Evolutionary conservation across 2,888 invertebrate species (phyloP), one percentile per base, ranked within the genome.

Genomic region (Leucoma salicis): DNA sequence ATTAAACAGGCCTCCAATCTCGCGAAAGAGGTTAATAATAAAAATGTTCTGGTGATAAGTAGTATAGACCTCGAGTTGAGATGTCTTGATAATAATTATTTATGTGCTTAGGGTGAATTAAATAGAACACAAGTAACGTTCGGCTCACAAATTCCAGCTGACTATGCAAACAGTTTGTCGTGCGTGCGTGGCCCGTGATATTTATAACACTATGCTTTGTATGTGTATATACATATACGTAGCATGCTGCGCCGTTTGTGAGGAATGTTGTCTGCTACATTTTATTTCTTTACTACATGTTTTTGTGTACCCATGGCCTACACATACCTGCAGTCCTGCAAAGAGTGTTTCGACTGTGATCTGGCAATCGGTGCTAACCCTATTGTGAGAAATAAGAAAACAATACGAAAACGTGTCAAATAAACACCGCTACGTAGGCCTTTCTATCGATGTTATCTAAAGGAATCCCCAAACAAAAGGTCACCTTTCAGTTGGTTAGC

Each of bases 221-320:
- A 27, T n/a, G 27, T 14, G 15, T 32, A 77, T 62, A 60, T 46
- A 48, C 53, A 53, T 27, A 27, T 4, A 13, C 8, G 13, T 55
- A 57, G 69, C 69, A 68, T 63, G 53, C 54, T 53, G 66, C 63
- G 53, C 59, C 64, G 62, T 67, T 69, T 66, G 71, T 62, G 74
- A 75, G 74, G 81, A 82, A 83, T 82, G 81, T 66, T 61, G 78
- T 72, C 74, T 64, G 53, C 59, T 58, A 56, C 62, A 69, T 79
- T 77, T 77, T 77, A 74, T 74, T 76, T 75, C 63, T 62, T 65
- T 67, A 57, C 63, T 61, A 29, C 13, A 13, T 2, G 29, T 69
- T 65, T 63, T 57, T 71, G 68, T 64, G 58, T 67, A 63, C 62
- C 55, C n/a, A n/a, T n/a, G n/a, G n/a, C n/a, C n/a, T n/a, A n/a